phyloP scores from a whole-genome alignment of 1,140 invertebrate genomes.

The Papilio aristodemus region DNA sequence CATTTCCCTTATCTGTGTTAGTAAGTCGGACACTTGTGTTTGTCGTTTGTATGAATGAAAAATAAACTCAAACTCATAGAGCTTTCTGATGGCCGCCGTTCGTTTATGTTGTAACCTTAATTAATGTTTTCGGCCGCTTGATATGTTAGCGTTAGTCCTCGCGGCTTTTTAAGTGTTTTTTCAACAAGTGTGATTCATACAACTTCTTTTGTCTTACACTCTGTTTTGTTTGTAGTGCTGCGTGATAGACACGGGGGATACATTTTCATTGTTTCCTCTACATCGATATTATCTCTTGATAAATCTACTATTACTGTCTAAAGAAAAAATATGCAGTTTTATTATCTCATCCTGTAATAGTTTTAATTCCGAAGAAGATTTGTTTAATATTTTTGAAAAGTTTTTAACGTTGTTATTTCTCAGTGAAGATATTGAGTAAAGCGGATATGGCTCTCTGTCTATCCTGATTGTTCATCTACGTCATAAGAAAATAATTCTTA shows the following conservation, averaged over 20 bases:
- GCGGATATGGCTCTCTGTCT: too few relatives aligned
- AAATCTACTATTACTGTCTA: background rate
- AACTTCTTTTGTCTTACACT: slow-evolving; percentile 37
- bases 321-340: too few relatives aligned
- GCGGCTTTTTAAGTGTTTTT: slow-evolving; percentile 45
- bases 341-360: too few relatives aligned
- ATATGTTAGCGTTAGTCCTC: slow-evolving; percentile 58
- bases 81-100: slow-evolving; percentile 66
- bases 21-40: slow-evolving; percentile 75
- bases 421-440: too few relatives aligned
- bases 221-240: slow-evolving; percentile 27
- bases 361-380: too few relatives aligned
- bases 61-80: slow-evolving; percentile 71
- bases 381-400: too few relatives aligned
- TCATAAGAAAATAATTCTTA: too few relatives aligned
- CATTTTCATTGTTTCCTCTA: background rate
- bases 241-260: background rate
- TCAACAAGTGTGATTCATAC: slow-evolving; percentile 59
- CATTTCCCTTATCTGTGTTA: slow-evolving; percentile 69
- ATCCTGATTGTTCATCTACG: too few relatives aligned
- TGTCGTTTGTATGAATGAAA: slow-evolving; percentile 77
- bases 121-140: slow-evolving; percentile 72
- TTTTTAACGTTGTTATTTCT: too few relatives aligned
- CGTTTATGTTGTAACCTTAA: slow-evolving; percentile 74
- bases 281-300: background rate